Percentiles rank a stretch among this genome's conserved stretches.
Evolutionary conservation across 2,797 vertebrate genomes (phyloP).

Genomic region (Apodemus agrarius): DNA sequence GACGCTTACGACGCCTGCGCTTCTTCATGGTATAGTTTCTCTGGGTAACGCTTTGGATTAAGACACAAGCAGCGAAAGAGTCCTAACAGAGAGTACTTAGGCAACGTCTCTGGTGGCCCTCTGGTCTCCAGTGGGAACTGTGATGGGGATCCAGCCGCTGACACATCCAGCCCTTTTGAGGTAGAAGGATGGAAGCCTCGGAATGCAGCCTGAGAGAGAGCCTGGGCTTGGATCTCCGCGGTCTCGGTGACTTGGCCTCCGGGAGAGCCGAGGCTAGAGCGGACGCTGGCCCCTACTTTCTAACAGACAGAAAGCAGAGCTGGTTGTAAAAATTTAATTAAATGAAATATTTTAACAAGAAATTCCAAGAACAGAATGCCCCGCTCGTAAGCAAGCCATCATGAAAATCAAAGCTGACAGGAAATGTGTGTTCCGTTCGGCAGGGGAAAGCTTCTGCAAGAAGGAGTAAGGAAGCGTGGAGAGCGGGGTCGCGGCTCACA

Average conservation of each 20-base stretch:
- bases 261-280: slow-evolving; percentile 55
- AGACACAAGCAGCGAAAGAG: neutral
- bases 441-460: slow-evolving; percentile 78
- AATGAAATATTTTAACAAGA: slow-evolving; percentile 88
- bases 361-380: slow-evolving; percentile 88
- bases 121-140: neutral
- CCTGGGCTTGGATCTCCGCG: neutral
- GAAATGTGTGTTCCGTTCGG: slow-evolving; percentile 84
- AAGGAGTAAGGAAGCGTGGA: slow-evolving; percentile 8
- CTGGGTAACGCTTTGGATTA: neutral
- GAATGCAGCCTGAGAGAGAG: accelerated
- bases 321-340: slow-evolving; percentile 90
- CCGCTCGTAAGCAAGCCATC: slow-evolving; percentile 82
- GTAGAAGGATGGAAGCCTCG: neutral
- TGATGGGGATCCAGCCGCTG: neutral
- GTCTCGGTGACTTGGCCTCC: neutral
- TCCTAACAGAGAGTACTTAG: neutral
- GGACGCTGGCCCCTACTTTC: slow-evolving; percentile 80
- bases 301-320: slow-evolving; percentile 87
- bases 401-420: slow-evolving; percentile 85
- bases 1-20: neutral
- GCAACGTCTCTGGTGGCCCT: neutral
- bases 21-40: accelerated
- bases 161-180: neutral
- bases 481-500: neutral